These are phyloP conservation scores for Nezara viridula DNA, from an alignment of 2,888 invertebrate species.

Conservation along the genomic window DNA sequence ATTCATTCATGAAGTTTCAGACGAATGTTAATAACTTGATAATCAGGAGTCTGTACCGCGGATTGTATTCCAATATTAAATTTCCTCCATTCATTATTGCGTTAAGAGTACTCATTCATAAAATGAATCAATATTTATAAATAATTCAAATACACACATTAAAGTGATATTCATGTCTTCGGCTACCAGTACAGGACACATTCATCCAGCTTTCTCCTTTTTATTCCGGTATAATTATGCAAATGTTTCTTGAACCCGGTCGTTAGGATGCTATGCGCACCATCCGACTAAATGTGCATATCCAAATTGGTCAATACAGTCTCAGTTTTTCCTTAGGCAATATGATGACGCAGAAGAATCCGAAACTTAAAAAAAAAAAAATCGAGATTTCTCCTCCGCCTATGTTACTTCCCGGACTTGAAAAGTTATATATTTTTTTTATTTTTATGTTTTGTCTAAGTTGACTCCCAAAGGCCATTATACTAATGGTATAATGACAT, in stretches of 20 bases:
- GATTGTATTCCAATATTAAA: too few relatives aligned
- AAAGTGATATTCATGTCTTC: neutral
- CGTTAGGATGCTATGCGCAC: neutral
- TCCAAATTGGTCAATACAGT: neutral
- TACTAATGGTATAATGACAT: constrained; percentile 34
- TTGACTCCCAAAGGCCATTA: constrained; percentile 2
- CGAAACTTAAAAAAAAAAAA: constrained; percentile 11
- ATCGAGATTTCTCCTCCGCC: neutral
- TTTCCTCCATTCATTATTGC: too few relatives aligned
- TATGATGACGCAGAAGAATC: neutral
- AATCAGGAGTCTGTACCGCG: too few relatives aligned
- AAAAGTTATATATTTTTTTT: constrained; percentile 1
- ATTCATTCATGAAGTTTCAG: too few relatives aligned
- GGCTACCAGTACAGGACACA: neutral
- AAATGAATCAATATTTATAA: neutral
- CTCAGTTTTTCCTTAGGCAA: neutral
- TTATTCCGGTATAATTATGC: constrained; percentile 28
- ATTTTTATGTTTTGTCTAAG: neutral
- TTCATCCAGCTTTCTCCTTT: neutral
- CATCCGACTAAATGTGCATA: neutral
- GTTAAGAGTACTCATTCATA: neutral
- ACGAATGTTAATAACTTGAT: too few relatives aligned
- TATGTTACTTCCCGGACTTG: neutral
- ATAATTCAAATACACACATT: neutral
- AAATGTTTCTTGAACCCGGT: neutral